Evolutionary conservation across 2,797 vertebrate genomes (phyloP).

Genomic region (Tragopan temminckii): DNA sequence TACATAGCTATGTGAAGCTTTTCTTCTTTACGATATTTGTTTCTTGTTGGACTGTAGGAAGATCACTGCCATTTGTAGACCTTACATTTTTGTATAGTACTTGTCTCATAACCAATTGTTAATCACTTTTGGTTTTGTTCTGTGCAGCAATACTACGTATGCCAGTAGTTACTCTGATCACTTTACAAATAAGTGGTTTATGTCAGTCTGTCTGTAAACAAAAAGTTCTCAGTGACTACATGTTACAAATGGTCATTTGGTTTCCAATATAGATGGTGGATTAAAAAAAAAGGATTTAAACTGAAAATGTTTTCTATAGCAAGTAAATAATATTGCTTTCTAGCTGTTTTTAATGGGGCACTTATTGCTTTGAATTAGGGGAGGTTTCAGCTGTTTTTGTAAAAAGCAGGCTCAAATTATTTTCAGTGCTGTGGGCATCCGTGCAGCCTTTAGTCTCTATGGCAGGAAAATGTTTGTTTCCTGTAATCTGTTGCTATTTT

Average conservation of each 20-base stretch:
- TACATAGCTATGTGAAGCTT: background rate
- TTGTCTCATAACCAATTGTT: background rate
- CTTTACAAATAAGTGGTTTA: background rate
- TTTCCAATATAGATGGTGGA: background rate
- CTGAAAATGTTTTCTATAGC: background rate
- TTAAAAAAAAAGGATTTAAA: background rate
- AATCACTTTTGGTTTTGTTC: background rate
- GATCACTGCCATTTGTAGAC: background rate
- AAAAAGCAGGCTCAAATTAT: background rate
- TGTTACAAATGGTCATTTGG: background rate
- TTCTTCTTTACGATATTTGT: background rate
- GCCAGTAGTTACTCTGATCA: background rate
- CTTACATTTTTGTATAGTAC: background rate
- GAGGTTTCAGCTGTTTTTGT: background rate
- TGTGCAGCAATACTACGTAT: background rate
- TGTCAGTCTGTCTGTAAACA: background rate
- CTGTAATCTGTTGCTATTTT: background rate
- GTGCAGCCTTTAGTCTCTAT: background rate
- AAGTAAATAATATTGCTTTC: background rate
- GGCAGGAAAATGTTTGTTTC: background rate
- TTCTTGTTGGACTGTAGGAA: background rate
- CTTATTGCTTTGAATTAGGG: background rate
- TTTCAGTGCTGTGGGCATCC: constrained; percentile 6
- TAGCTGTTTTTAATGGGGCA: background rate
- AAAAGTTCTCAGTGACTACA: background rate